Evolutionary conservation across 2,113 vertebrate genomes (phyloP).

Genomic region (Probosciger aterrimus): DNA sequence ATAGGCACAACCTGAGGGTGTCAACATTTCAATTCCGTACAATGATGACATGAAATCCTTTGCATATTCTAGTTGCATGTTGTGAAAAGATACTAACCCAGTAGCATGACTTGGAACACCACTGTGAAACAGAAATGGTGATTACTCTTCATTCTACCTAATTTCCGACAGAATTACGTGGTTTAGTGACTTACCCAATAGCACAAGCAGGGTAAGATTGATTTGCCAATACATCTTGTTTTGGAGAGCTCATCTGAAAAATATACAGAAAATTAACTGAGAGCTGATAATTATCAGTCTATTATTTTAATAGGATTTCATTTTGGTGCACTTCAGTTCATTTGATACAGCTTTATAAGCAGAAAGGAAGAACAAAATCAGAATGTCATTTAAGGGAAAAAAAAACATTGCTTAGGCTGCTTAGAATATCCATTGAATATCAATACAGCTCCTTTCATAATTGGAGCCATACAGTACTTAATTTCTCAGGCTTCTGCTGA

Average conservation of each 20-base stretch:
- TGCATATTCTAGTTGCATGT: background rate
- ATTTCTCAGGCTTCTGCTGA: background rate
- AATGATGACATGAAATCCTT: background rate
- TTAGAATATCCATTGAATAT: background rate
- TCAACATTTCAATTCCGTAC: background rate
- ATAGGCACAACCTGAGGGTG: background rate
- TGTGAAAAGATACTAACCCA: background rate
- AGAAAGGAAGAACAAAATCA: background rate
- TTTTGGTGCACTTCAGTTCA: background rate
- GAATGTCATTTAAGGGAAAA: background rate
- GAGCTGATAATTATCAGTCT: background rate
- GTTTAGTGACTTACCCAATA: slow-evolving; percentile 64
- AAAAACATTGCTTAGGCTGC: background rate
- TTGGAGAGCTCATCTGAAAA: slow-evolving; percentile 43
- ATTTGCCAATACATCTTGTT: slow-evolving; percentile 66
- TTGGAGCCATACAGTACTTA: background rate
- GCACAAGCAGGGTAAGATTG: slow-evolving; percentile 25
- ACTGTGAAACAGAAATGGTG: background rate
- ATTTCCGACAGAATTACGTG: background rate
- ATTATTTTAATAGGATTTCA: background rate
- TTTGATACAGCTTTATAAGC: background rate
- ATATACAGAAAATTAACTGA: background rate
- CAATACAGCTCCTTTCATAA: background rate
- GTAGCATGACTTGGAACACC: background rate
- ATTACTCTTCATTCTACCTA: background rate